Base-by-base conservation (phyloP, 2,888 invertebrate species). In the Athripsodes cinereus region DNA sequence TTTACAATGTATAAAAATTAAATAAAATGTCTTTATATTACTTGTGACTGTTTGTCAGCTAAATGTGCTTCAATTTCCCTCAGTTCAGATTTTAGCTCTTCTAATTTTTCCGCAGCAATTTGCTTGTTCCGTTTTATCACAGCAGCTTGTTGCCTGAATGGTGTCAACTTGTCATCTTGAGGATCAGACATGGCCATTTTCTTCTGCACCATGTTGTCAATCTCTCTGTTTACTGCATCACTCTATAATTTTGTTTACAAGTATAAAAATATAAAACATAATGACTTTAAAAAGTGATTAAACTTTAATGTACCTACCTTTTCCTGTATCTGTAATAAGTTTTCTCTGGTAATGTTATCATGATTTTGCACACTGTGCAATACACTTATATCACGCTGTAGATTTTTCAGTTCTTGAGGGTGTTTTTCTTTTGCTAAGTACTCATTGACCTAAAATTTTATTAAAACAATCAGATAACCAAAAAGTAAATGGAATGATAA, bases 111-210 rank as follows among this genome's bases (percentile, higher is more conserved):
- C 0, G 88, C 87, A 35, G 87, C 83, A 16, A 81, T 79, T 62
- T 88, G 87, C 69, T 93, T 93, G 69, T 91, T 91, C 58, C 90
- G 83, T 11, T 85, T 81, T 50, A 92, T 88, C 21, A 89, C 86
- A 0, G 85, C 81, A 0, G 90, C 90, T 74, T 94, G 93, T 68
- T 94, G 92, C 31, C 92, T 81, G 69, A 92, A 93, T 47, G 92
- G 86, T 1, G 87, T 86, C 62, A 92, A 74, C 69, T 91, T 90
- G 70, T 92, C 91, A 59, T 81, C 81, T 57, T 79, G 77, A 66
- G 83, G 83, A 59, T 85, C 84, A 0, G 82, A 78, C 31, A 79
- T 78, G 10, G 82, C 81, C 69, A 90, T 78, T 64, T 86, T 82
- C 54, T 84, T 83, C 70, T 90, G 88, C 1, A 89, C 83, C 60